These are phyloP conservation scores for Meiosimyza decipiens DNA, from an alignment of 2,888 invertebrate genomes.

Conservation along the genomic window DNA sequence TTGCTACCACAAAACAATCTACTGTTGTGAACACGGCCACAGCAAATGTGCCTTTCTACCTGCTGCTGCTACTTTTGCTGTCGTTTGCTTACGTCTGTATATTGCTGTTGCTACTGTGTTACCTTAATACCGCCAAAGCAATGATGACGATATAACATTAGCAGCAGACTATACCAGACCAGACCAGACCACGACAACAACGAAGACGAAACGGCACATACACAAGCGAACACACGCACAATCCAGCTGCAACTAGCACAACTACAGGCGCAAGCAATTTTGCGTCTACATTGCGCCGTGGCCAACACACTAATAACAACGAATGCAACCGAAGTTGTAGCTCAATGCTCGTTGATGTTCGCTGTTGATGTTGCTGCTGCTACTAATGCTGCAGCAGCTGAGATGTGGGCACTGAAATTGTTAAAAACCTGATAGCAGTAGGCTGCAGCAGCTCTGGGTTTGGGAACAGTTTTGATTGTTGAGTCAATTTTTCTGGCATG, in stretches of 20 bases:
- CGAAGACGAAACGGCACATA: not conserved
- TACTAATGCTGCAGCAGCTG: not conserved
- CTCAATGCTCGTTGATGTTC: not conserved
- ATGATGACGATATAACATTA: not conserved
- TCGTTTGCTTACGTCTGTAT: no score
- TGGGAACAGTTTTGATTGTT: conserved; percentile 13
- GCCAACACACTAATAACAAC: conserved; percentile 24
- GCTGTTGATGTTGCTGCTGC: conserved; percentile 10
- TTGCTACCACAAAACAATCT: conserved; percentile 13
- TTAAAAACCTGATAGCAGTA: no score
- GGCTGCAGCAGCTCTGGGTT: no score
- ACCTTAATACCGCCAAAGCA: not conserved
- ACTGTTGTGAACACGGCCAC: not conserved
- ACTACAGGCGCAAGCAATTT: not conserved
- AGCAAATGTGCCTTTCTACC: no score
- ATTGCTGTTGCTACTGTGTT: no score
- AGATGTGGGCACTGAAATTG: no score
- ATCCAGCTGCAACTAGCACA: conserved; percentile 6
- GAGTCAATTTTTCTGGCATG: not conserved
- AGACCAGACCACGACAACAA: no score
- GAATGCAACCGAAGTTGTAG: conserved; percentile 27
- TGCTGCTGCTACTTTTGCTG: no score
- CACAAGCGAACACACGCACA: conserved; percentile 15
- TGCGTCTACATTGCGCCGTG: conserved; percentile 24
- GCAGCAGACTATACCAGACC: not conserved